Base-by-base conservation (phyloP, 2,888 invertebrate species). In the Dromius quadrimaculatus region DNA sequence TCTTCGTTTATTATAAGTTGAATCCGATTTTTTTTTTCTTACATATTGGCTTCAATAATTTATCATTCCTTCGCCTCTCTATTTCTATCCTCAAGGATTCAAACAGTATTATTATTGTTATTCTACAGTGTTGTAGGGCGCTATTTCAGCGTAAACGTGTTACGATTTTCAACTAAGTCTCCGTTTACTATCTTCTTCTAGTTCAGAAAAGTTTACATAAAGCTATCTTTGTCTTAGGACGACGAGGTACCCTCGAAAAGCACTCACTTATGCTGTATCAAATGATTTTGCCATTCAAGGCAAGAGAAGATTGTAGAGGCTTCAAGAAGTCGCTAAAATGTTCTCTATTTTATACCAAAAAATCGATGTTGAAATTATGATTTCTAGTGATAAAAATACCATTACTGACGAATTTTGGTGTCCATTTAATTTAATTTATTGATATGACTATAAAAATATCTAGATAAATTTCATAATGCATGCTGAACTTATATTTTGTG, bases 61-160 rank as follows among this genome's bases (percentile, higher is more conserved):
- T 38, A 6, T 8, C 13, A 5, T n/a, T 19, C n/a, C 36, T 34
- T 23, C 9, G 23, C 20, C 20, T 11, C 34, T 59, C 36, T 36
- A 34, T 57, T 32, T 9, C 5, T 9, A 6, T 32, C 32, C 32
- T 32, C 32, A 32, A 4, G 32, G 32, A 4, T 9, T 9, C 57
- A 6, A 50, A 66, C 54, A 50, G 54, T 66, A 36, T 57, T 54
- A 36, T 66, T 66, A 66, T 66, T 66, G 54, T 66, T 66, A 66
- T 66, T 66, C 66, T 28, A 20, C 19, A 19, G 36, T 22, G 50
- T 13, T 34, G 47, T 9, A 32, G 50, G 65, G 34, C 47, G 57
- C 66, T 66, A 66, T 66, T 66, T 66, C 66, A 54, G 22, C 66
- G 11, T 8, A 13, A 54, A 66, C 66, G 66, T 66, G 66, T 15